These are phyloP conservation scores for Balaeniceps rex DNA, from an alignment of 2,113 vertebrate species.

Conservation along the genomic window DNA sequence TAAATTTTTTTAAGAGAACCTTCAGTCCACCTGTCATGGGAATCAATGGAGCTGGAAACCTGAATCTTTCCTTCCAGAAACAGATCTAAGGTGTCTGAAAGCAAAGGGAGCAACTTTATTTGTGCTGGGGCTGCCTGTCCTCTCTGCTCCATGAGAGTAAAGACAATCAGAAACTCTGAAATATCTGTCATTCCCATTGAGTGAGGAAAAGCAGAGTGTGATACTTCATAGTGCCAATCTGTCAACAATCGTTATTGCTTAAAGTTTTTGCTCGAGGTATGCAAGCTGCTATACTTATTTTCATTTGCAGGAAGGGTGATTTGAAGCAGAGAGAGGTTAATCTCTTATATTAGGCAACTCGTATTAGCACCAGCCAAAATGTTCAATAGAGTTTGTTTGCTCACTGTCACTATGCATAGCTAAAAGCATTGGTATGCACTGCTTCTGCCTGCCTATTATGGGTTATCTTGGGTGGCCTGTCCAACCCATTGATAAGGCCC, in stretches of 20 bases:
- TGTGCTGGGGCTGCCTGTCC: background rate
- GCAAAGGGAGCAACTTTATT: background rate
- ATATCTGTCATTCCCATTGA: background rate
- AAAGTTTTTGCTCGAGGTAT: background rate
- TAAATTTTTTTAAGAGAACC: background rate
- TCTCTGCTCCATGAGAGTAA: background rate
- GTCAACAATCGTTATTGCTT: background rate
- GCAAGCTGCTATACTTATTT: background rate
- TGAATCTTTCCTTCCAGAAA: background rate
- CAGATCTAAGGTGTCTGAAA: background rate
- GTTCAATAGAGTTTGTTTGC: conserved; percentile 20
- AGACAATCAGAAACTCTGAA: background rate
- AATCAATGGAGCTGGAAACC: background rate
- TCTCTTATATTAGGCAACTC: background rate
- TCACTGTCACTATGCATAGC: background rate
- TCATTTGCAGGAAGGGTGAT: background rate
- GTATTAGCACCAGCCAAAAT: background rate
- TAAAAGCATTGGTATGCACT: background rate
- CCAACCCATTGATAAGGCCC: background rate
- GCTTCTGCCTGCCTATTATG: background rate
- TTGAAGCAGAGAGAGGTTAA: background rate
- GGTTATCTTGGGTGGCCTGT: conserved; percentile 23
- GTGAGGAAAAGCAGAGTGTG: background rate
- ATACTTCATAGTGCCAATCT: background rate
- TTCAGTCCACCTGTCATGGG: background rate